Evolutionary conservation across 2,797 vertebrate genomes (phyloP).

Genomic region (Poecilia gillii): DNA sequence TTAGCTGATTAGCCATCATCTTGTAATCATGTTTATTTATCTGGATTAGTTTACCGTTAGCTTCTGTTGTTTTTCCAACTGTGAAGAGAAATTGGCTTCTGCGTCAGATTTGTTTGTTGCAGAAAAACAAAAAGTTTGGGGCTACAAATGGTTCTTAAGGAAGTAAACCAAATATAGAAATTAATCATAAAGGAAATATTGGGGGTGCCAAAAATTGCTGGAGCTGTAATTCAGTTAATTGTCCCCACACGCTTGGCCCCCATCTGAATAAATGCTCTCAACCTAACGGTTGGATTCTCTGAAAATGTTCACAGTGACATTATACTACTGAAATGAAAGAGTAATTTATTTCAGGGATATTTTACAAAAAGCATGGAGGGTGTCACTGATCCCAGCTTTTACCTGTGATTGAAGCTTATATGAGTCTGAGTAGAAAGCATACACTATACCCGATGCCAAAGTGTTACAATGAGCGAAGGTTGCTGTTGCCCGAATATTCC

Average conservation of each 20-base stretch:
- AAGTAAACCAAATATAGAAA: background rate
- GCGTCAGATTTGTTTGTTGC: background rate
- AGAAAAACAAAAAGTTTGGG: background rate
- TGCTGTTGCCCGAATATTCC: conserved; percentile 21
- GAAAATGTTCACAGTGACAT: background rate
- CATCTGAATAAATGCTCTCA: background rate
- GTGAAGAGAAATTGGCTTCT: background rate
- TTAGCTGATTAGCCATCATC: background rate
- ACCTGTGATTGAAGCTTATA: conserved; percentile 18
- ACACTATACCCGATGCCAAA: conserved; percentile 10
- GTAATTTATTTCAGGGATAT: background rate
- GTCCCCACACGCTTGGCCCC: background rate
- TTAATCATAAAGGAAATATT: background rate
- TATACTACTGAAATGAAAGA: background rate
- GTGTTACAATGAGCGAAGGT: background rate
- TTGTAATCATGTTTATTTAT: background rate
- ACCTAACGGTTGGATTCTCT: background rate
- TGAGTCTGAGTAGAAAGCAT: conserved; percentile 8
- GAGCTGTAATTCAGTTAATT: background rate
- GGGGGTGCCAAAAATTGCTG: background rate
- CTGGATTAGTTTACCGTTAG: background rate
- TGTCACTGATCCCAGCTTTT: background rate
- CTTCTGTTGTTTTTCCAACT: background rate
- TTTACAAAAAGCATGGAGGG: background rate
- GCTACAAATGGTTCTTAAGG: background rate